Base-by-base conservation (phyloP, 2,888 invertebrate species). In the Panopea generosa region DNA sequence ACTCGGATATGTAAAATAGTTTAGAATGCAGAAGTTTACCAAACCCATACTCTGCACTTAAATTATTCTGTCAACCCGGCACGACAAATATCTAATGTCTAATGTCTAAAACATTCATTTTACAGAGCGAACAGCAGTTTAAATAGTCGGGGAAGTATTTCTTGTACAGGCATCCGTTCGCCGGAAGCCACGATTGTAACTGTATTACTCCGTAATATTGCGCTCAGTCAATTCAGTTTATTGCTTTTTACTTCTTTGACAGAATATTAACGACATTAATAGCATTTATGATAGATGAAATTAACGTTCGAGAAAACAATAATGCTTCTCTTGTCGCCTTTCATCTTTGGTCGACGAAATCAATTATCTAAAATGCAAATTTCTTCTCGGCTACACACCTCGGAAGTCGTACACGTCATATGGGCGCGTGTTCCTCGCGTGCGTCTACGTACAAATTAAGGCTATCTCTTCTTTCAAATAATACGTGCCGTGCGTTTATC, bases 211-310 rank as follows among this genome's bases (percentile, higher is more conserved):
- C 40, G 59, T 61, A 40, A 61, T 59, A 66, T 45, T 55, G 56
- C 27, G 59, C 33, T 27, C 59, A 60, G 59, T 67, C 71, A 66
- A 47, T 67, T 33, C 47, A 38, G 53, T 70, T 78, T 65, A 62
- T 70, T 78, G 78, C 60, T 67, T 47, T 59, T 59, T 57, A 43
- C 59, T 67, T 52, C 43, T 71, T 62, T 80, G 80, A 80, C 73
- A 71, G 76, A 76, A 70, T 71, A 76, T 74, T 70, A 70, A 77
- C 52, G 80, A 74, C 77, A 71, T 80, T 80, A 77, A 80, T 77
- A 63, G 70, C 66, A 70, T 62, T 77, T 77, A 74, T 80, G 77
- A 80, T 75, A 77, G 77, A 80, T 80, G 80, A 77, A 80, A 80
- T 80, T 76, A 80, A 70, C 76, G 73, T 76, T 63, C 63, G 70